Base-by-base conservation (phyloP, 1,140 invertebrate species). In the Temnothorax nylanderi region DNA sequence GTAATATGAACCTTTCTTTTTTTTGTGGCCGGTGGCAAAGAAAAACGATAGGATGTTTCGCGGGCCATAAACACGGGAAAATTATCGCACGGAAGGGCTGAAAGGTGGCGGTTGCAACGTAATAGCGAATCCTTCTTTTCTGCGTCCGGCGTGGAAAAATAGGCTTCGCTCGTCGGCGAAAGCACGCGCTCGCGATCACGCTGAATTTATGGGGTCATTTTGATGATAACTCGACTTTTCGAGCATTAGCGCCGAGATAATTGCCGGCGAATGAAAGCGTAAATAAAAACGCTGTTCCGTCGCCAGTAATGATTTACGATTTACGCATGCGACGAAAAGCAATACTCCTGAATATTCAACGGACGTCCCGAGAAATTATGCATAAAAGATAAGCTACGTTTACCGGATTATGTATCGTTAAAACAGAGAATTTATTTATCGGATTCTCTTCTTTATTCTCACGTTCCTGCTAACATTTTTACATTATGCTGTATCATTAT, bases 51-150 rank as follows among this genome's bases (percentile, higher is more conserved):
- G 71, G 86, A 90, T 84, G 81, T 64, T 67, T 60, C 77, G 80
- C 54, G 67, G 78, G 65, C 76, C 87, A 88, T 92, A 92, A 92
- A 92, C 88, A 92, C 85, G 87, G 69, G 87, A 88, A 92, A 93
- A 93, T 92, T 90, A 92, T 93, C 89, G 88, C 88, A 74, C 89
- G 72, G 67, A 34, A 69, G 62, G 41, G 76, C 80, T 76, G 90
- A 93, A 86, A 91, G 88, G 81, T 90, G 64, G 87, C 78, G 51
- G 58, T 26, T 82, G 60, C 74, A 69, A 87, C 60, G 67, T 87
- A 89, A 89, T 60, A 69, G 81, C 64, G 34, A 84, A 84, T 84
- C 34, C 64, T 80, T 72, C 72, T 41, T 89, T 85, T 78, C 88
- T 85, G 72, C 26, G 21, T 41, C 67, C 47, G 80, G 54, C 69